Percentiles rank a stretch among this genome's conserved stretches.
Conservation (phyloP, 2,888 invertebrate genomes). For the Nezara viridula region DNA sequence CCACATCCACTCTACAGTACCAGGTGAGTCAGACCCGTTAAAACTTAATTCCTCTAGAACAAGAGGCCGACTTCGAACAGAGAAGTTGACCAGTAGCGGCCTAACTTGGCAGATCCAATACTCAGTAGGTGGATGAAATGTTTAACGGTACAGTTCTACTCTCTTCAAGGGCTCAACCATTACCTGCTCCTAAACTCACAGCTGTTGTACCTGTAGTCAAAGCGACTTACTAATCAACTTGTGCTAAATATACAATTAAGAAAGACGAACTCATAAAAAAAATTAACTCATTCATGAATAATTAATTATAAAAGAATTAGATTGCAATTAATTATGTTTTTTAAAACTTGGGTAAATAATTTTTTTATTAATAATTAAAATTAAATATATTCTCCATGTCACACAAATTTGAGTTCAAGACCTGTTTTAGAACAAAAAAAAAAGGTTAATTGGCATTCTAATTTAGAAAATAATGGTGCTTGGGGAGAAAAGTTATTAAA, state of each 20-base stretch:
- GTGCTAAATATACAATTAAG: background rate
- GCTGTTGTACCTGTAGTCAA: background rate
- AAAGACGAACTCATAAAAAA: background rate
- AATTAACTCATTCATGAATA: background rate
- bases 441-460: too few species aligned
- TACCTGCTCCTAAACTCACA: slow-evolving; percentile 5
- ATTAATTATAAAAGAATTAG: background rate
- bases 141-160: background rate
- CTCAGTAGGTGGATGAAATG: background rate
- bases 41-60: background rate
- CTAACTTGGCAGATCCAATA: slow-evolving; percentile 7
- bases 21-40: background rate
- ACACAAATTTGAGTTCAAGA: too few species aligned
- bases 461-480: too few species aligned
- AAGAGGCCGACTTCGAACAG: background rate
- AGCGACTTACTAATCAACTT: background rate
- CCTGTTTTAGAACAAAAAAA: too few species aligned
- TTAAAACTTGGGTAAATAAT: too few species aligned
- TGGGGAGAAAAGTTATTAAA: too few species aligned
- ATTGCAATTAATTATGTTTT: too few species aligned
- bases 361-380: too few species aligned
- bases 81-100: background rate
- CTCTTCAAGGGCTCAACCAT: background rate
- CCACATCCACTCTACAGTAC: background rate
- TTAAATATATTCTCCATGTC: too few species aligned